Evolutionary conservation across 2,113 vertebrate genomes (phyloP), one percentile per base, ranked within the genome.

Genomic region (Brevimyrus niger): DNA sequence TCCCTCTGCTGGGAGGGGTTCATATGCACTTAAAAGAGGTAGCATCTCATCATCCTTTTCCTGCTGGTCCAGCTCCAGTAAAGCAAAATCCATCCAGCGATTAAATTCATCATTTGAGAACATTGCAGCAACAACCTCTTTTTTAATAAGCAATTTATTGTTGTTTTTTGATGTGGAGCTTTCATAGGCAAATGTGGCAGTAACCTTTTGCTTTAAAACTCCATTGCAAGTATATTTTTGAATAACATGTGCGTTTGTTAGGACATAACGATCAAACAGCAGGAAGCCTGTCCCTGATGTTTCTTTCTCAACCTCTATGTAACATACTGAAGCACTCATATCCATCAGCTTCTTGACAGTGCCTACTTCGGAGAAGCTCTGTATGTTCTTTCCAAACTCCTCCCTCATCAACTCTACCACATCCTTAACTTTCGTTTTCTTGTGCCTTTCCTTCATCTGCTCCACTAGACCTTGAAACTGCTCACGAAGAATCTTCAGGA

Each of bases 61-160:
- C n/a, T 27, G 69, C 15, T 1, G 2, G 5, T 27, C 69, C 23
- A 92, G 87, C 82, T 92, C 89, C 23, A 92, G 47, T 65, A 92
- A 80, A 80, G 91, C 90, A 88, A 87, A 92, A 58, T 92, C 92
- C 58, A 92, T 61, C 82, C 42, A 0, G 3, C 6, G 21, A 0
- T 35, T 21, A 31, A 4, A 44, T 0, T 58, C 17, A 47, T 80
- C 8, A 1, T 8, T 27, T 0, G 35, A 31, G 0, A 10, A 0
- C 8, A 0, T 19, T 6, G 0, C 31, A 27, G 69, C 27, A 15
- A 87, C 35, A 31, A 35, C 8, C 69, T 2, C 23, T 86, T 27
- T 10, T 86, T 47, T 86, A n/a, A 50, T 47, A 3, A 2, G 0
- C 11, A 21, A 15, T 5, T 0, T 9, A 0, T 50, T 23, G 50